Evolutionary conservation across 2,888 invertebrate genomes (phyloP), one percentile per base, ranked within the genome.

Genomic region (Oscheius sp.): DNA sequence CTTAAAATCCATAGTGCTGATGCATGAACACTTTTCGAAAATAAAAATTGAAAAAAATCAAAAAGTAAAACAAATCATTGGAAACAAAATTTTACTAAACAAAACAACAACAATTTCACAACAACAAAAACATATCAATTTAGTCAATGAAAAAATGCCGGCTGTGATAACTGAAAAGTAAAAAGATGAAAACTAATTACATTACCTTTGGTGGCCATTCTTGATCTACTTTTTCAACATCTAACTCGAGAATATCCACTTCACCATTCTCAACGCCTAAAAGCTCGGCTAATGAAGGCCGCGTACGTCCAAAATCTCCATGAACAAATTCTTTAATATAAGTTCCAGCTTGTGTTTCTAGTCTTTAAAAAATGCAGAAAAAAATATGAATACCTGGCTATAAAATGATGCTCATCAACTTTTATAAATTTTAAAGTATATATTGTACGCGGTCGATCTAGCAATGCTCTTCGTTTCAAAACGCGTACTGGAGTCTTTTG

Each of bases 241-340:
- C 96, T 5, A 97, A 88, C 36, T 94, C 92, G n/a, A 94, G 88
- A 78, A 98, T 93, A 87, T 97, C 97, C 5, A 92, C 90, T 62
- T 80, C 80, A 49, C 80, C 80, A 44, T 77, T 72, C 30, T 90
- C 89, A 30, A 88, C 87, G 0, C 90, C 90, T 38, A 94, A 88
- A 45, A 94, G 88, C 22, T 90, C 89, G 0, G 90, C 88, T 0
- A 85, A 56, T 1, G 82, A 84, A 24, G 97, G 97, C 9, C 86
- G 86, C 0, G 95, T 94, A 77, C 97, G 89, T 1, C 93, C 92
- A 86, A 95, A 92, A 88, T 98, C 97, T 2, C 96, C 94, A 88
- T 97, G 95, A 22, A 94, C 92, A 89, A 97, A 93, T 89, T 98
- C 97, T 88, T 98, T 98, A 0, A 98, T 91, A 86, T 98, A 98